phyloP scores from a whole-genome alignment of 2,888 invertebrate species.

The Argyresthia goedartella region DNA sequence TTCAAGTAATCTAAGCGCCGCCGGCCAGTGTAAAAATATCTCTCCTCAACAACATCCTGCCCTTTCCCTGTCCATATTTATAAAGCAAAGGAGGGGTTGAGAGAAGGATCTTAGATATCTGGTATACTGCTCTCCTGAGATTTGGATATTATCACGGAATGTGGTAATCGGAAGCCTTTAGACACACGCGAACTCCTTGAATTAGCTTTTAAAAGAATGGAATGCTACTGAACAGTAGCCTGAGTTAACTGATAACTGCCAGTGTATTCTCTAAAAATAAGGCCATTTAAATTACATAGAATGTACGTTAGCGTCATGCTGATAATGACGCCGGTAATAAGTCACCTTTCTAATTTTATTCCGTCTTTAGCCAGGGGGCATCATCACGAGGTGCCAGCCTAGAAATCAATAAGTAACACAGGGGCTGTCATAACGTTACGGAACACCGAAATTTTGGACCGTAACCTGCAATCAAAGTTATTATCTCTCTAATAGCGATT shows the following conservation, averaged over 20 bases:
- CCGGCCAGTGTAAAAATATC: too few relatives aligned
- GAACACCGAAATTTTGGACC: neutral
- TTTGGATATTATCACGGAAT: constrained; percentile 31
- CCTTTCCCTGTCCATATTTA: too few relatives aligned
- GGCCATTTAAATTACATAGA: neutral
- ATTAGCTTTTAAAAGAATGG: constrained; percentile 23
- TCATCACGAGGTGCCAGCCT: constrained; percentile 15
- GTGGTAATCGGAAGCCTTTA: constrained; percentile 43
- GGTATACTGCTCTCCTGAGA: constrained; percentile 4
- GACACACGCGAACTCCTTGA: constrained; percentile 27
- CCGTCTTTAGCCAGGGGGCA: constrained; percentile 22
- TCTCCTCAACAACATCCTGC: too few relatives aligned
- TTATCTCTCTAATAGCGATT: constrained; percentile 3
- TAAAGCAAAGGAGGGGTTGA: too few relatives aligned
- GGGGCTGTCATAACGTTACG: neutral
- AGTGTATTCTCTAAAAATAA: neutral
- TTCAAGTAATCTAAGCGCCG: neutral
- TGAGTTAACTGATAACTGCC: neutral
- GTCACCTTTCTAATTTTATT: constrained; percentile 27
- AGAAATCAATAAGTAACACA: constrained; percentile 39
- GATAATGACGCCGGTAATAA: neutral
- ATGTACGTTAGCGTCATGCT: neutral
- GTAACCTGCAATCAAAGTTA: constrained; percentile 4
- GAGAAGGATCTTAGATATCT: neutral
- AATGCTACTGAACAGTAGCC: constrained; percentile 23